Evolutionary conservation across 2,797 vertebrate genomes (phyloP), one percentile per base, ranked within the genome.

Genomic region (Acrocephalus scirpaceus): DNA sequence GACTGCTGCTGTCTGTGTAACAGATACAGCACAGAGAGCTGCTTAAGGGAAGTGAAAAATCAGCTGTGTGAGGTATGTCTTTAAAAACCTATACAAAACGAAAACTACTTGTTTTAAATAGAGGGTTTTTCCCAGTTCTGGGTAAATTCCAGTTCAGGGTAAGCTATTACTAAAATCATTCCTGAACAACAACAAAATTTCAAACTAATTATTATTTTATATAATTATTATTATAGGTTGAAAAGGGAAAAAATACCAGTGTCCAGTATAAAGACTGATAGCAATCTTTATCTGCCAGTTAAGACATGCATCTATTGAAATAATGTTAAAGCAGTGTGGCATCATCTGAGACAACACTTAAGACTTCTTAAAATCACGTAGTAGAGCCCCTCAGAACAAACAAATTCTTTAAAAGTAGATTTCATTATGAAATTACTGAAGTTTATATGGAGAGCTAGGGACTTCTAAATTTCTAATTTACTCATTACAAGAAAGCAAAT

Each of bases 21-120:
- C 70, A 65, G 36, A 62, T n/a, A 83, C 11, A 85, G 60, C 64
- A 65, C 2, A 53, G 26, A 51, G 30, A 57, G 56, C 23, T 61
- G 64, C 47, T 88, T 38, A 88, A 79, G 27, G 42, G 69, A 92
- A 83, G 51, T 38, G 32, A 88, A 80, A 85, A 78, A 69, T 81
- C 57, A 83, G 25, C 50, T 32, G 17, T 22, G 54, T 53, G 40
- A 88, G 86, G 29, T 27, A 38, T 2, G 1, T 25, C 42, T 56
- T 88, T n/a, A 47, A 83, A 92, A 90, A 42, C 4, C 14, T 23
- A 57, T 5, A 88, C 32, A 54, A 81, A 66, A 5, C 0, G 1
- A 84, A 77, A 95, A n/a, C 5, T 16, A 53, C 25, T 34, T 40
- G 16, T 13, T 71, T 69, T 57, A 92, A 92, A 84, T 8, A 51